Conservation (phyloP, 2,113 vertebrate species). For the Mus pahari region DNA sequence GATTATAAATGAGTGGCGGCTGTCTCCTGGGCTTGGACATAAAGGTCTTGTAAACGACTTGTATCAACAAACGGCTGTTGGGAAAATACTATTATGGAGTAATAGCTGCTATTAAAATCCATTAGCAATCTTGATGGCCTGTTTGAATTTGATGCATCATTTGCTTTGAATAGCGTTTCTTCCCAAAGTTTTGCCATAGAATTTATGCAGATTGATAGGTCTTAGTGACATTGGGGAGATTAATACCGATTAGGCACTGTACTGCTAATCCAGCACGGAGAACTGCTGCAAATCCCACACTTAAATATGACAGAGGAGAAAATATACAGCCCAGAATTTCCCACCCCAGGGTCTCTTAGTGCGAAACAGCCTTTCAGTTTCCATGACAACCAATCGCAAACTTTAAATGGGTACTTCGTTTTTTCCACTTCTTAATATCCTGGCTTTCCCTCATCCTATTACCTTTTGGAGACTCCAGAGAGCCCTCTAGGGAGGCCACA, state of each 20-base stretch:
- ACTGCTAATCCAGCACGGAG: constrained; percentile 73
- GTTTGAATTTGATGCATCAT: constrained; percentile 92
- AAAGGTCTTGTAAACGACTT: constrained; percentile 91
- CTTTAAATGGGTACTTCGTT: constrained; percentile 56
- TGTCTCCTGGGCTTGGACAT: constrained; percentile 89
- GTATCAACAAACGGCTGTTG: constrained; percentile 93
- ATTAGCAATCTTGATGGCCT: constrained; percentile 92
- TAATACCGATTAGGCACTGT: constrained; percentile 80
- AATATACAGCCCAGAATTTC: not conserved
- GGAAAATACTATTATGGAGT: constrained; percentile 90
- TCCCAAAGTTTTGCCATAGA: constrained; percentile 86
- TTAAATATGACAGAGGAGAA: constrained; percentile 47
- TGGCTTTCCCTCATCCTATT: constrained; percentile 64
- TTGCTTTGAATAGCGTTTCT: constrained; percentile 88
- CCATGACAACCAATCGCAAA: constrained; percentile 54
- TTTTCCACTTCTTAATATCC: constrained; percentile 66
- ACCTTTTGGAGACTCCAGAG: constrained; percentile 38
- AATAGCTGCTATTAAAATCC: constrained; percentile 93
- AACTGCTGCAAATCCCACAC: constrained; percentile 51
- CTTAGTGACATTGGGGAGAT: constrained; percentile 81
- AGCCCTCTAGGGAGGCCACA: constrained; percentile 4
- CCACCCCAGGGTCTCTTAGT: not conserved
- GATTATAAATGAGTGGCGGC: constrained; percentile 89
- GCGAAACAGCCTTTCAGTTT: constrained; percentile 48
- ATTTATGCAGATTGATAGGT: constrained; percentile 85